A percentile compares a stretch with the other conserved stretches of the same genome.
These are phyloP conservation scores for Sterrhoptilus dennistouni DNA, from an alignment of 2,113 vertebrate genomes.

Conservation along the genomic window DNA sequence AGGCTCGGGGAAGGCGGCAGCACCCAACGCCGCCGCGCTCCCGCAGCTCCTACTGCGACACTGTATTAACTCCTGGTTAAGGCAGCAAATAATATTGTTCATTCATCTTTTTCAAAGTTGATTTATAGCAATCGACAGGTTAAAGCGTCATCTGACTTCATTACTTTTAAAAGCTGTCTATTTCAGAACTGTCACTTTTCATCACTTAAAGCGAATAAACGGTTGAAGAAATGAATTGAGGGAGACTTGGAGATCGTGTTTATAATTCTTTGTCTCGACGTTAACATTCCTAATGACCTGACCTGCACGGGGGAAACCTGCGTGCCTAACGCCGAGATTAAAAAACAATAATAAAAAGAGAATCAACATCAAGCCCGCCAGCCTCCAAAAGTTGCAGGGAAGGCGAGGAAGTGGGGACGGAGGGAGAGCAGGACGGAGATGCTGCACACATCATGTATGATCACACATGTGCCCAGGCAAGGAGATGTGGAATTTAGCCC, in stretches of 20 bases:
- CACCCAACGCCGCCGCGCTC: slow-evolving; percentile 15
- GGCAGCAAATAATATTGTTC: slow-evolving; percentile 66
- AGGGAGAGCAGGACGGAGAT: background rate
- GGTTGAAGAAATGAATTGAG: slow-evolving; percentile 74
- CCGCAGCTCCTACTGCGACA: background rate
- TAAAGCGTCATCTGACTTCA: slow-evolving; percentile 81
- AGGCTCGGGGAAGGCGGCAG: background rate
- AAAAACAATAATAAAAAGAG: slow-evolving; percentile 40
- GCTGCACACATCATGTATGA: background rate
- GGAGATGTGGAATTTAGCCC: background rate
- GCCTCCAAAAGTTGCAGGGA: slow-evolving; percentile 5
- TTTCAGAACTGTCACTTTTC: slow-evolving; percentile 80
- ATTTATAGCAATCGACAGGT: slow-evolving; percentile 79
- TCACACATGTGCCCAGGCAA: background rate
- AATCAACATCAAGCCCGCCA: background rate
- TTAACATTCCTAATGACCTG: slow-evolving; percentile 69
- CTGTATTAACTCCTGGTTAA: slow-evolving; percentile 39
- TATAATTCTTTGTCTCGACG: slow-evolving; percentile 67
- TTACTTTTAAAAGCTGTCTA: slow-evolving; percentile 80
- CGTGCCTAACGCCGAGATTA: background rate
- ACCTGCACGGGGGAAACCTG: slow-evolving; percentile 25
- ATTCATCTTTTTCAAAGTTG: slow-evolving; percentile 73
- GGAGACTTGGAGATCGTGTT: slow-evolving; percentile 72
- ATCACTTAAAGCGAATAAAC: slow-evolving; percentile 75
- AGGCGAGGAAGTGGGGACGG: background rate